A percentile compares a stretch with the other conserved stretches of the same genome.
Evolutionary conservation across 2,888 invertebrate species (phyloP).

Genomic region (Willowsia nigromaculata): DNA sequence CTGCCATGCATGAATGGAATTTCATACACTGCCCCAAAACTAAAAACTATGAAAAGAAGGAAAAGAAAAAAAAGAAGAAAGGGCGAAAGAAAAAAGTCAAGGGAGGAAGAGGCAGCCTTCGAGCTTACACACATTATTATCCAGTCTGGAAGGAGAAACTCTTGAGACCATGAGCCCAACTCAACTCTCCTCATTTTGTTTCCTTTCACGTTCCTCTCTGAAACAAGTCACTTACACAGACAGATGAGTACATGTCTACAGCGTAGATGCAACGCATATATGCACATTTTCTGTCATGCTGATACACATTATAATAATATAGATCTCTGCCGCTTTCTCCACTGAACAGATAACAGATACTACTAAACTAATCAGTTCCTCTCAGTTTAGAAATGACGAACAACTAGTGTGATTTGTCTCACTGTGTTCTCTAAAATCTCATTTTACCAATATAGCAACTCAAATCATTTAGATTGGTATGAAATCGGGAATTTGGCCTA

Average conservation of each 20-base stretch:
- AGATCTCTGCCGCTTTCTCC: not conserved
- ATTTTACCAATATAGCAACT: too few species aligned
- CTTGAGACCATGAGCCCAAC: not conserved
- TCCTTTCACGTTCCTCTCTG: conserved; percentile 20
- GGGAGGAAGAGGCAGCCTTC: not conserved
- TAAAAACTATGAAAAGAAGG: conserved; percentile 22
- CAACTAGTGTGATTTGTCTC: too few species aligned
- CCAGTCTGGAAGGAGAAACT: not conserved
- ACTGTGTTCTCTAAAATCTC: too few species aligned
- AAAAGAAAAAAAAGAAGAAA: not conserved
- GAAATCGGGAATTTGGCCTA: too few species aligned
- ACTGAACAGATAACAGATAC: too few species aligned
- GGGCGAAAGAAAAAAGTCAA: conserved; percentile 16
- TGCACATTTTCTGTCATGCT: not conserved
- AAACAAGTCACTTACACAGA: conserved; percentile 39
- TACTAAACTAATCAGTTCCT: conserved; percentile 10
- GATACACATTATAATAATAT: not conserved
- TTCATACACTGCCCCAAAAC: conserved; percentile 40
- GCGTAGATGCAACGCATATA: not conserved
- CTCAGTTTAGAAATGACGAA: conserved; percentile 8
- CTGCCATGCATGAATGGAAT: conserved; percentile 40
- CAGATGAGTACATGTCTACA: not conserved
- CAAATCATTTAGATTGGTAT: too few species aligned
- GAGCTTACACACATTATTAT: not conserved
- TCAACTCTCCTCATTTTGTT: conserved; percentile 23